Percentiles rank a stretch among this genome's conserved stretches.
These are phyloP conservation scores for Notospermus geniculatus DNA, from an alignment of 1,140 invertebrate species.

Conservation along the genomic window DNA sequence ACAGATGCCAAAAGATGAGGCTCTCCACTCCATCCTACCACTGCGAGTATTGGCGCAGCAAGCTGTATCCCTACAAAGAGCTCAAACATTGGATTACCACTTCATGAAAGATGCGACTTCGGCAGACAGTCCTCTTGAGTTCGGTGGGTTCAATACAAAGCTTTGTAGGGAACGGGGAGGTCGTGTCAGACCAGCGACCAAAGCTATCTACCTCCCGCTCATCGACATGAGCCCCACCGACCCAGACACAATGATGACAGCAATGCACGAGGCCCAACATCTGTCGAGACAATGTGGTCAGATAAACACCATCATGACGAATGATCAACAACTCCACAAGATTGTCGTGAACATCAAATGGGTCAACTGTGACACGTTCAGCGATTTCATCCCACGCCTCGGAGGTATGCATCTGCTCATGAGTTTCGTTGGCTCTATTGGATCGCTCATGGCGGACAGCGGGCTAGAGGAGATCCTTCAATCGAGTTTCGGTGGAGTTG, in stretches of 20 bases:
- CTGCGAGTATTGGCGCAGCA: no score
- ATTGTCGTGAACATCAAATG: not conserved
- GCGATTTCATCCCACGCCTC: constrained; percentile 18
- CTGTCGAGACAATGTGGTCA: not conserved
- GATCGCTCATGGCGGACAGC: constrained; percentile 23
- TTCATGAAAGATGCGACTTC: no score
- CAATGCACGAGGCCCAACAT: constrained; percentile 2
- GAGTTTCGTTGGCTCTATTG: constrained; percentile 27
- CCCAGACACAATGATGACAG: constrained; percentile 6
- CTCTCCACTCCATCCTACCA: no score
- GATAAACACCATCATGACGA: not conserved
- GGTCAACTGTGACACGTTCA: constrained; percentile 9
- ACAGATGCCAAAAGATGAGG: no score
- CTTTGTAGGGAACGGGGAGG: not conserved
- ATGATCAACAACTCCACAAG: constrained; percentile 1
- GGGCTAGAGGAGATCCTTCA: constrained; percentile 21
- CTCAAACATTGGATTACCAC: no score
- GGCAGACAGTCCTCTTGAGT: not conserved
- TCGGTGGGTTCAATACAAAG: not conserved
- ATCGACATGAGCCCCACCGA: not conserved
- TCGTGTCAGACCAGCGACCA: not conserved
- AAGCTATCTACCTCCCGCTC: not conserved
- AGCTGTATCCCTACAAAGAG: no score
- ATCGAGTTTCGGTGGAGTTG: constrained; percentile 23
- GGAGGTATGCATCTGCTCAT: constrained; percentile 33